Percentiles rank a stretch among this genome's conserved stretches.
Conservation (phyloP, 2,888 invertebrate species). For the Clivina fossor region DNA sequence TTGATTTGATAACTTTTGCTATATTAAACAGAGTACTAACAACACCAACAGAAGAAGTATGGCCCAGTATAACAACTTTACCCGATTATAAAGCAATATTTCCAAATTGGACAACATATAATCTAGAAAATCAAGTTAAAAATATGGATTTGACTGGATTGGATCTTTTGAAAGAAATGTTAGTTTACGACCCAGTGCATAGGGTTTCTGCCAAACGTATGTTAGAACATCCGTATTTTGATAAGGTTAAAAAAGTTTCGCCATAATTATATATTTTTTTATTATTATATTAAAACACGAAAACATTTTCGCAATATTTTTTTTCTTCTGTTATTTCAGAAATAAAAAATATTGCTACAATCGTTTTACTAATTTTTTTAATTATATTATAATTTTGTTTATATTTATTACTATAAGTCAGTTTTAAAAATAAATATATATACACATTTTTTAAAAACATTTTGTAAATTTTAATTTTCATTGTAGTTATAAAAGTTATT, state of each 20-base stretch:
- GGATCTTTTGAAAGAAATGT: slow-evolving; percentile 83
- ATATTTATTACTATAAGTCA: too few relatives aligned
- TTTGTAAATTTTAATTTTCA: too few relatives aligned
- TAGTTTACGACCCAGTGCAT: slow-evolving; percentile 86
- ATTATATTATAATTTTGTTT: background rate
- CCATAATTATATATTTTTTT: slow-evolving; percentile 43
- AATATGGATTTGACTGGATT: slow-evolving; percentile 74
- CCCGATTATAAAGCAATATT: slow-evolving; percentile 95
- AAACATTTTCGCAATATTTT: too few relatives aligned
- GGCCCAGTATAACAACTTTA: slow-evolving; percentile 91
- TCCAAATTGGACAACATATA: slow-evolving; percentile 90
- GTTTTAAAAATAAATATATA: too few relatives aligned
- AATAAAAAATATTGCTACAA: background rate
- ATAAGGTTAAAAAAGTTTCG: slow-evolving; percentile 67
- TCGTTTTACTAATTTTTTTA: background rate
- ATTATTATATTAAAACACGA: background rate
- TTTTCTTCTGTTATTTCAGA: background rate
- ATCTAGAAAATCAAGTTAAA: slow-evolving; percentile 75
- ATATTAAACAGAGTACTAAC: slow-evolving; percentile 72
- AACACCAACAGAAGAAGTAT: slow-evolving; percentile 92
- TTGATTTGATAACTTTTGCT: too few relatives aligned
- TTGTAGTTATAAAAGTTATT: too few relatives aligned
- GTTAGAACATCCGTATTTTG: slow-evolving; percentile 84
- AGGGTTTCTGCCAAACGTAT: slow-evolving; percentile 85
- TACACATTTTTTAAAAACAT: too few relatives aligned